These are phyloP conservation scores for Protonibea diacanthus DNA, from an alignment of 2,797 vertebrate genomes.

Conservation along the genomic window DNA sequence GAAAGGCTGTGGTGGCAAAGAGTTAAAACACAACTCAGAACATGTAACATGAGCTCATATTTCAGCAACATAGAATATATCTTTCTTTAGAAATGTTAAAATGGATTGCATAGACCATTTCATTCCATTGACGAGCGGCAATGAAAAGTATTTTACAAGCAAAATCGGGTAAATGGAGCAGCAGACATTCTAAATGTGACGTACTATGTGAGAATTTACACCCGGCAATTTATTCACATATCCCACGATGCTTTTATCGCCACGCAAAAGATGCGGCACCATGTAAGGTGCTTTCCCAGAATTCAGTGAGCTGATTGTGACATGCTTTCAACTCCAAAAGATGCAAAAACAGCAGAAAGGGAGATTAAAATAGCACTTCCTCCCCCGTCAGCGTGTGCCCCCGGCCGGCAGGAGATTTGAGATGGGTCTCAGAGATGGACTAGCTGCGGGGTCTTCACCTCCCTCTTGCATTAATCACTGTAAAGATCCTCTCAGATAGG, in stretches of 20 bases:
- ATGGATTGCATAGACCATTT: neutral
- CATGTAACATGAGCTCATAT: neutral
- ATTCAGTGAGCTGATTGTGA: constrained; percentile 34
- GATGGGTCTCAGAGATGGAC: constrained; percentile 65
- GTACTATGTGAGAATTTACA: constrained; percentile 32
- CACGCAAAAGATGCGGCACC: neutral
- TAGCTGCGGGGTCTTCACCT: constrained; percentile 75
- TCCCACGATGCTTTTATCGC: constrained; percentile 34
- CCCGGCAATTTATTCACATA: constrained; percentile 27
- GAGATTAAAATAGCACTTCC: constrained; percentile 56
- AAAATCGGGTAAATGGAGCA: constrained; percentile 21
- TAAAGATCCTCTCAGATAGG: constrained; percentile 76
- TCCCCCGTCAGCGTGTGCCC: constrained; percentile 36
- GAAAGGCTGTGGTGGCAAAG: constrained; percentile 38
- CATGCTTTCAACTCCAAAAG: constrained; percentile 26
- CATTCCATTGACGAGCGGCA: constrained; percentile 19
- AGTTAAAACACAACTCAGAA: constrained; percentile 11
- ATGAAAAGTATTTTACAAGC: neutral
- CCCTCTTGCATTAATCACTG: constrained; percentile 84
- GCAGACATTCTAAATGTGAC: constrained; percentile 20
- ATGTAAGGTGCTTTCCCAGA: constrained; percentile 18
- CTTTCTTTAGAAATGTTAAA: constrained; percentile 19
- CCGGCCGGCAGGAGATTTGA: constrained; percentile 55
- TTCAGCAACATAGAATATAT: neutral
- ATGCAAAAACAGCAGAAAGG: constrained; percentile 52